phyloP scores from a whole-genome alignment of 2,888 invertebrate genomes.

The Merodon equestris region DNA sequence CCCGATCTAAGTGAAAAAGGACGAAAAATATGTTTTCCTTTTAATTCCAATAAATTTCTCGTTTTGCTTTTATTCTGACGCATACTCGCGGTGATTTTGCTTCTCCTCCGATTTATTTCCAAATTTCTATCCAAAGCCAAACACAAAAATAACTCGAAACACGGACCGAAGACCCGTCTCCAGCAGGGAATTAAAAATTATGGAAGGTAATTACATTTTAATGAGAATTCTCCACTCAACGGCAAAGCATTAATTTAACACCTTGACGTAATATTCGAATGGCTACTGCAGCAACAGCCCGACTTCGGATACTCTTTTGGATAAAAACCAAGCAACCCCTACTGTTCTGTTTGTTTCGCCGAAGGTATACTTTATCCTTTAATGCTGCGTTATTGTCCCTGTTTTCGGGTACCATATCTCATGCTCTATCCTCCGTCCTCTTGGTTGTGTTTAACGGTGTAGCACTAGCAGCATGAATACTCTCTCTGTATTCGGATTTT shows the following conservation, averaged over 20 bases:
- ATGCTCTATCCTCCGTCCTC: slow-evolving; percentile 24
- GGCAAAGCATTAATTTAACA: slow-evolving; percentile 66
- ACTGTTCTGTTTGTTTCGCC: slow-evolving; percentile 42
- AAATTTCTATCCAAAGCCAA: not conserved
- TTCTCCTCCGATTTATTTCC: too few relatives aligned
- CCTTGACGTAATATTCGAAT: slow-evolving; percentile 65
- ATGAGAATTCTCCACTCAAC: slow-evolving; percentile 68
- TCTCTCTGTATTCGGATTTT: slow-evolving; percentile 29
- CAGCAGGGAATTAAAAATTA: slow-evolving; percentile 66
- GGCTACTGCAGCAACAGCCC: slow-evolving; percentile 37
- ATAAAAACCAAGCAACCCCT: slow-evolving; percentile 27
- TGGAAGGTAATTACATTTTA: slow-evolving; percentile 70
- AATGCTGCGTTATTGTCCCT: slow-evolving; percentile 59
- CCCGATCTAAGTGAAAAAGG: too few relatives aligned
- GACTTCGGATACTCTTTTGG: slow-evolving; percentile 35
- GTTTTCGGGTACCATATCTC: slow-evolving; percentile 59
- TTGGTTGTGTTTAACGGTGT: not conserved
- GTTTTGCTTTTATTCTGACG: too few relatives aligned
- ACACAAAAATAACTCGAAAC: slow-evolving; percentile 31
- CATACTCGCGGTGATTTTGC: too few relatives aligned
- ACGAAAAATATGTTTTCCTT: too few relatives aligned
- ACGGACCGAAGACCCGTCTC: slow-evolving; percentile 50
- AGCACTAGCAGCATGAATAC: not conserved
- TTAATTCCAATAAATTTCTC: too few relatives aligned
- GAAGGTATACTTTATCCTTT: slow-evolving; percentile 49